phyloP scores from a whole-genome alignment of 64 coral and sea anemone genomes.

The Astreopora myriophthalma region DNA sequence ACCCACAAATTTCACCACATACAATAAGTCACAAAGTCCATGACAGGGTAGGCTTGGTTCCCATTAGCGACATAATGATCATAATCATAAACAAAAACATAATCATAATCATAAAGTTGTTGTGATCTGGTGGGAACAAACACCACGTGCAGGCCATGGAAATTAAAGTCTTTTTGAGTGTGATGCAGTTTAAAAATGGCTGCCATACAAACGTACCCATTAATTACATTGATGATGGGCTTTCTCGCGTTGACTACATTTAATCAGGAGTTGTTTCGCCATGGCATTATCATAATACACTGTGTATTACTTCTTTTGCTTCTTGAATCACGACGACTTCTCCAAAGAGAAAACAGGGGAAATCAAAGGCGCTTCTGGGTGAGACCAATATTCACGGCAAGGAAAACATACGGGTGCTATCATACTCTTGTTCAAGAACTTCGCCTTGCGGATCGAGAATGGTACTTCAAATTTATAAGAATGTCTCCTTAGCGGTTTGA shows the following conservation, averaged over 20 bases:
- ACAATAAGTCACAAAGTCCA: too few relatives aligned
- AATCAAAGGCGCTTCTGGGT: constrained; percentile 18
- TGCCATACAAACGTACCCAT: not conserved
- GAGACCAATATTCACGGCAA: not conserved
- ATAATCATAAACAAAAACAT: not conserved
- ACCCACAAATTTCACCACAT: too few relatives aligned
- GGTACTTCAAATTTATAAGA: constrained; percentile 8
- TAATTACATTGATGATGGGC: not conserved
- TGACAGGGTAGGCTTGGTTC: not conserved
- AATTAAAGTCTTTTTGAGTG: not conserved
- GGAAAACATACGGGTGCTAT: constrained; percentile 16
- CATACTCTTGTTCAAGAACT: constrained; percentile 22
- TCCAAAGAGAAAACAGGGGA: not conserved
- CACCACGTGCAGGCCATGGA: not conserved
- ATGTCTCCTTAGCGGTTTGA: constrained; percentile 14
- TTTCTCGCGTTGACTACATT: not conserved
- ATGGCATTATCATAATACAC: not conserved
- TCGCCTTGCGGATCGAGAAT: constrained; percentile 5
- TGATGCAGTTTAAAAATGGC: not conserved
- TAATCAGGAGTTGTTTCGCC: not conserved
- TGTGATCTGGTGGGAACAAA: not conserved
- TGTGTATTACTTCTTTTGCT: not conserved
- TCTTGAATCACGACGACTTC: not conserved
- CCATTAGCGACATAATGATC: not conserved
- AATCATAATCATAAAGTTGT: not conserved